Evolutionary conservation across 1,140 invertebrate genomes (phyloP).

Genomic region (Plectus sambesii): DNA sequence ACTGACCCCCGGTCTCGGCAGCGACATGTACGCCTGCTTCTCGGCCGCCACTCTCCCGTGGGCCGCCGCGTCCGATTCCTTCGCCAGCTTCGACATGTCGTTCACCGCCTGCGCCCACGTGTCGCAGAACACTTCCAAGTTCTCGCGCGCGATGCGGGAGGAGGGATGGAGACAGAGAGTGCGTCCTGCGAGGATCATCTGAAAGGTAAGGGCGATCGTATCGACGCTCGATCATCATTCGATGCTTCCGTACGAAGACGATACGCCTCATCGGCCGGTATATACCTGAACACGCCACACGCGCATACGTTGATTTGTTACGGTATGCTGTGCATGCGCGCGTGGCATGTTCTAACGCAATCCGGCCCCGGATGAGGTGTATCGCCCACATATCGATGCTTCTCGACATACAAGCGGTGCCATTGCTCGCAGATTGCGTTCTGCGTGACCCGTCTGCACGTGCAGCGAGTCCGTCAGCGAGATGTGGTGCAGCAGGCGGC

Average conservation of each 20-base stretch:
- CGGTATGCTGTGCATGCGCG: too few species aligned
- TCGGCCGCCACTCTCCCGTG: constrained; percentile 61
- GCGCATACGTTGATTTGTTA: too few species aligned
- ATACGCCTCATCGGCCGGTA: constrained; percentile 6
- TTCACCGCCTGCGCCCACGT: constrained; percentile 81
- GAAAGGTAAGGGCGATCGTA: constrained; percentile 46
- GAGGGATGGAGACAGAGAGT: constrained; percentile 77
- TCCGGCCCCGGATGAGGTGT: too few species aligned
- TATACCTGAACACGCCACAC: constrained; percentile 5
- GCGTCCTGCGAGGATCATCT: constrained; percentile 82
- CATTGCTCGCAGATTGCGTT: constrained; percentile 82
- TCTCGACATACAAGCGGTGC: constrained; percentile 39
- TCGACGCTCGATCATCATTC: background rate
- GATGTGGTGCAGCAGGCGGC: constrained; percentile 86
- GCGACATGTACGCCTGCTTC: constrained; percentile 81
- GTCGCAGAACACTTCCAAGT: constrained; percentile 91
- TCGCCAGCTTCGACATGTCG: constrained; percentile 61
- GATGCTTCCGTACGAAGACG: background rate
- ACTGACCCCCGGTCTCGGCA: constrained; percentile 81
- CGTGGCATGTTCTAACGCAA: too few species aligned
- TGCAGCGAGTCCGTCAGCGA: constrained; percentile 81
- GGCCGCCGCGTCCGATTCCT: constrained; percentile 65
- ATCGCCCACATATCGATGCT: too few species aligned
- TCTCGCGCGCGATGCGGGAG: constrained; percentile 89
- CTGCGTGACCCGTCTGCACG: constrained; percentile 85